phyloP scores from a whole-genome alignment of 2,888 invertebrate species.

The Melolontha melolontha region DNA sequence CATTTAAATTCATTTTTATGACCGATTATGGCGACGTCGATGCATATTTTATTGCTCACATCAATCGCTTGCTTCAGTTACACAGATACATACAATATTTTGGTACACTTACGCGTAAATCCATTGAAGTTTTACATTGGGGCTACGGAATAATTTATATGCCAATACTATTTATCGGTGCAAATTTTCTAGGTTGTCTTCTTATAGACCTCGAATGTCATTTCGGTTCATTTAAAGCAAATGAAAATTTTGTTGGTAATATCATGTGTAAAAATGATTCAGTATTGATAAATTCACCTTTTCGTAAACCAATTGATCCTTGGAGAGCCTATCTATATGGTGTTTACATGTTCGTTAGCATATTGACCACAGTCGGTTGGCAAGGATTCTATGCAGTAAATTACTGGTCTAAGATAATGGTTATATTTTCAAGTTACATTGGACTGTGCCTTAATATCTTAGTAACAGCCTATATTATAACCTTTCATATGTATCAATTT shows the following conservation, averaged over 20 bases:
- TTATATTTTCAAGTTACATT: conserved; percentile 8
- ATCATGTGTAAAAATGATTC: conserved; percentile 19
- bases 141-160: conserved; percentile 20
- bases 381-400: conserved; percentile 27
- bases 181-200: conserved; percentile 26
- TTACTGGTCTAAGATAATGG: not conserved
- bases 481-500: conserved; percentile 9
- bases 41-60: conserved; percentile 24
- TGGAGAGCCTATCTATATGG: conserved; percentile 32
- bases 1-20: conserved; percentile 33
- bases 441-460: conserved; percentile 20
- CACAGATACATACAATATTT: conserved; percentile 45
- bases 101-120: conserved; percentile 1
- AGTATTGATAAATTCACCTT: conserved; percentile 15
- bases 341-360: conserved; percentile 15
- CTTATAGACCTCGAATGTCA: conserved; percentile 36
- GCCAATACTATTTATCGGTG: conserved; percentile 33
- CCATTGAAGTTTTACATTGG: not conserved
- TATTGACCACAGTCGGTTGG: conserved; percentile 36
- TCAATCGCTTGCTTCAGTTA: conserved; percentile 42
- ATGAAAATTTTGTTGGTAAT: not conserved
- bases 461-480: conserved; percentile 17
- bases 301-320: conserved; percentile 29
- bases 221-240: conserved; percentile 1
- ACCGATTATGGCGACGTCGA: conserved; percentile 13